Evolutionary conservation across 1,140 invertebrate species (phyloP), one percentile per base, ranked within the genome.

Genomic region (Cecropterus lyciades): DNA sequence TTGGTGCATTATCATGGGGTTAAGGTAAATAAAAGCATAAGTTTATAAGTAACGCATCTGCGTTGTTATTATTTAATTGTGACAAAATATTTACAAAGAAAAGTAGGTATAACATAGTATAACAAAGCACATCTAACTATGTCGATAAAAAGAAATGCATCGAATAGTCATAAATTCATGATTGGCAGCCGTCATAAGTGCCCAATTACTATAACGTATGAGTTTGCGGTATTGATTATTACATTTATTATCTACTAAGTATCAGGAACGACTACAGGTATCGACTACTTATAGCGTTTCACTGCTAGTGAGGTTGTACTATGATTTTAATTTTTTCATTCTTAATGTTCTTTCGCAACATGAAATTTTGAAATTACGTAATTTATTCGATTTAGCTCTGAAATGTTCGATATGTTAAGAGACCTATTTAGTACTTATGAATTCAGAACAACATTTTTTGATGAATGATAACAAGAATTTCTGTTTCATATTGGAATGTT

Each of bases 41-140:
- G 17, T 45, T 67, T 52, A 65, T 69, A 73, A 79, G 75, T 80
- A 81, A 87, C 80, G 85, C 84, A 70, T 73, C 63, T 57, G 85
- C 85, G 79, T 79, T 80, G 67, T 78, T 88, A 87, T 87, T 82
- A 87, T 24, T 24, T 24, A 24, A 24, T 89, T 91, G 77, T 81
- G 80, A 85, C 70, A 79, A 85, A 91, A 84, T 89, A 91, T 91
- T 89, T 91, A 89, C 87, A 91, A 88, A 88, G 84, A 81, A 89
- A 84, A 77, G 69, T 33, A 33, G 30, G 30, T 84, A 73, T 85
- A 84, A 86, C 78, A 84, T 59, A 46, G 56, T 85, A 76, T 86
- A 89, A 91, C 86, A 89, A 89, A 89, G 85, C 85, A 90, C 72
- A 88, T 85, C 76, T 78, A 82, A 75, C 71, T 84, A 82, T 77